Percentiles rank a stretch among this genome's conserved stretches.
Evolutionary conservation across 2,797 vertebrate genomes (phyloP).

Genomic region (Leucoraja ocellata): DNA sequence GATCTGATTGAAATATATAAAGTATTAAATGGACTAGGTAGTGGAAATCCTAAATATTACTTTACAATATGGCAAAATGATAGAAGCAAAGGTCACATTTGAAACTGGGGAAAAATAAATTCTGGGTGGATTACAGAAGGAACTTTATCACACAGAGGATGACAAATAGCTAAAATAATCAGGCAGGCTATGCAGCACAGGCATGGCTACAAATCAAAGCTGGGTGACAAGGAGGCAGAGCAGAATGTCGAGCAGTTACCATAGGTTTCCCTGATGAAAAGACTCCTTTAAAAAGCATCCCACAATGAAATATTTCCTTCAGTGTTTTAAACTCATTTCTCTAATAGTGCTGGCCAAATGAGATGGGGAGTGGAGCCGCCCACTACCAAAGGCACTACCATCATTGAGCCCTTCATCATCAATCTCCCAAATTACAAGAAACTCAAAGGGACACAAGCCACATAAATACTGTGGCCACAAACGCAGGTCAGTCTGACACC

Average conservation of each 20-base stretch:
- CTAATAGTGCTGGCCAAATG: no score
- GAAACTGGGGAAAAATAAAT: constrained; percentile 11
- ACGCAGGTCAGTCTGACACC: no score
- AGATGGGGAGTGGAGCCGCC: no score
- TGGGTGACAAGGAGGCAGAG: background rate
- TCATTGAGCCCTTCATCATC: no score
- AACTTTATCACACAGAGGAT: background rate
- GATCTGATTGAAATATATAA: background rate
- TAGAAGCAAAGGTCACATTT: background rate
- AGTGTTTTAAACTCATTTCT: background rate
- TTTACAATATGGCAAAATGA: constrained; percentile 1
- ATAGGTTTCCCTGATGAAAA: background rate
- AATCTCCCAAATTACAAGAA: no score
- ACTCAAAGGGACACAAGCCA: no score
- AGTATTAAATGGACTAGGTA: background rate
- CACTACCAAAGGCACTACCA: no score
- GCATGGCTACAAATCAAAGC: background rate
- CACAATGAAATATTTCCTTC: background rate
- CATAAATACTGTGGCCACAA: no score
- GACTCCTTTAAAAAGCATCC: background rate
- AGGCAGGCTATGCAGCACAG: constrained; percentile 3
- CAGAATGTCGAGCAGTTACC: background rate
- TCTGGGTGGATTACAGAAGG: background rate
- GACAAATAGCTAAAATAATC: constrained; percentile 13
- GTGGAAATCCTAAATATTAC: background rate